Evolutionary conservation across 2,888 invertebrate species (phyloP), one percentile per base, ranked within the genome.

Genomic region (Micoletzkya japonica): DNA sequence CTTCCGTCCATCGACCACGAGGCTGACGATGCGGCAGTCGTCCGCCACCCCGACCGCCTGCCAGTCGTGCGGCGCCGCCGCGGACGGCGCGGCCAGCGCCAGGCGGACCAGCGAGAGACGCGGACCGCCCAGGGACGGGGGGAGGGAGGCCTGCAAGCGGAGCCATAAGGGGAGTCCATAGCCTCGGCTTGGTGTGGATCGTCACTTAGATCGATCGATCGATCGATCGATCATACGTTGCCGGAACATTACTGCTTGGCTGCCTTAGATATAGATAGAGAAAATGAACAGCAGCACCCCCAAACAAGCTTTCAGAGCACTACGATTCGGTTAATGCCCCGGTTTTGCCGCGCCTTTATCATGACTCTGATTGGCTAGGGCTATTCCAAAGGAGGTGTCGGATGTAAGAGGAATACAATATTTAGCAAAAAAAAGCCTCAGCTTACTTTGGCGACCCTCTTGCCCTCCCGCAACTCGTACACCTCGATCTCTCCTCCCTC

Each of bases 21-120:
- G 50, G 72, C 78, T 72, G 52, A 82, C 79, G 20, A 79, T 68
- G 2, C 76, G 70, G 70, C 81, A 82, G 71, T 81, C 81, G 2
- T 57, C 24, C 24, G 72, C 26, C 28, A 73, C 30, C 2, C 69
- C 26, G 52, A 70, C 39, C n/a, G 34, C 24, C 26, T 68, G 68
- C 34, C 36, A 68, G 30, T 68, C 68, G 2, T 39, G 34, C 2
- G 68, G 44, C 60, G 57, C 28, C 10, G 68, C 2, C 44, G 56
- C 54, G 2, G 50, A 34, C 24, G 69, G 59, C 60, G 36, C 24
- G 20, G 69, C 59, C 59, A 59, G 28, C 36, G 50, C 50, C 4
- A 69, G 59, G 37, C 49, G 36, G 1, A 52, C 34, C 36, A 58
- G 34, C 1, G 69, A 49, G 20, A 39, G 34, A 50, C 52, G 69